Base-by-base conservation (phyloP, 2,888 invertebrate species). In the Parasteatoda lunata region DNA sequence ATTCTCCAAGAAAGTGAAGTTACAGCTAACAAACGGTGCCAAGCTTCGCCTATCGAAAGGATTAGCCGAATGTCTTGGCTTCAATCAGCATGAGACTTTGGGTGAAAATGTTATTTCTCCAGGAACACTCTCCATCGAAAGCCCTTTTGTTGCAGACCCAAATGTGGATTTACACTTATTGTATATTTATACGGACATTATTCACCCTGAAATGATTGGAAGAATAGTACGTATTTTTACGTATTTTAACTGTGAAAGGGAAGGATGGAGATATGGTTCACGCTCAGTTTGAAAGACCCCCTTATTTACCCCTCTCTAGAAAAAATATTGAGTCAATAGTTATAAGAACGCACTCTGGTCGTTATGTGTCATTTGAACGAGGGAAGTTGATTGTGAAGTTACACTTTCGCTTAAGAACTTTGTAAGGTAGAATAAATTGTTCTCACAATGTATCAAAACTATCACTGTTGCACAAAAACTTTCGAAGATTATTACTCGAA, bases 401-500 rank as follows among this genome's bases (percentile, higher is more conserved):
- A 9, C 54, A 54, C 11, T 54, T 54, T 54, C 54, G 54, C 54
- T 54, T 54, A 54, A 54, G 11, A 54, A 54, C 54, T 54, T 54
- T 54, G 11, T 2, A 2, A 54, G 11, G 11, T 54, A 54, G 11
- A 54, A n/a, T n/a, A 52, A 52, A 52, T 52, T 52, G n/a, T 30
- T 30, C 30, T 6, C 9, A 30, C 68, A 68, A 30, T 45, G 45
- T 30, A 51, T 30, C 45, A 45, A 5, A 48, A 51, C 30, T 71
- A 45, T 48, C 71, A 48, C 54, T 75, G 75, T 75, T 75, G 75
- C 30, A 54, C 9, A n/a, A 75, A 75, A 48, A 15, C 15, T 2
- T 77, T 49, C 30, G 80, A 80, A 59, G 15, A 70, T 54, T 80
- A n/a, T 7, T 71, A 71, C 48, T n/a, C 45, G 11, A 54, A 69